Evolutionary conservation across 2,797 vertebrate genomes (phyloP).

Genomic region (Chiroxiphia lanceolata): DNA sequence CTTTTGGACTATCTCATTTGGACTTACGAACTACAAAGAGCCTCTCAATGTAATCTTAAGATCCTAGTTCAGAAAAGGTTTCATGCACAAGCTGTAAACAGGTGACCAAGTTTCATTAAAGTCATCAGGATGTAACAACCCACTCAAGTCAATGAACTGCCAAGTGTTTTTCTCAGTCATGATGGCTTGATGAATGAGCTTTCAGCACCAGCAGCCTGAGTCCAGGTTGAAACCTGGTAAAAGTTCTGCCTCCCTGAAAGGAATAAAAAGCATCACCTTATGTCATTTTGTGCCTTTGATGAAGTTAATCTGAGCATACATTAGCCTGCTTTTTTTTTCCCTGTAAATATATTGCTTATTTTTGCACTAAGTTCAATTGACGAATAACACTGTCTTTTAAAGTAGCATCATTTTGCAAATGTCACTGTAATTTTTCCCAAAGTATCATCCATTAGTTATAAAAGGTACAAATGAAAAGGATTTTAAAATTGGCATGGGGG

Average conservation of each 20-base stretch:
- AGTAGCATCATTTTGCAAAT: constrained; percentile 68
- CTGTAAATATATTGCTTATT: constrained; percentile 51
- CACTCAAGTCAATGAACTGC: constrained; percentile 9
- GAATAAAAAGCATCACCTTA: constrained; percentile 28
- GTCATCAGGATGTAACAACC: not conserved
- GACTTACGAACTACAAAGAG: not conserved
- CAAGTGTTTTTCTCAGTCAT: constrained; percentile 34
- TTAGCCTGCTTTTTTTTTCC: not conserved
- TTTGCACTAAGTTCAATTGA: constrained; percentile 41
- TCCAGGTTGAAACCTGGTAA: constrained; percentile 12
- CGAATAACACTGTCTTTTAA: constrained; percentile 59
- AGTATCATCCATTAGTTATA: constrained; percentile 68
- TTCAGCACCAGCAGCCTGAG: constrained; percentile 17
- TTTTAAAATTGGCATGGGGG: constrained; percentile 36
- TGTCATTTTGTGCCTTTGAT: constrained; percentile 4
- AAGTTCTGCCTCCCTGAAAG: not conserved
- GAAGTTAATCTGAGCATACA: constrained; percentile 21
- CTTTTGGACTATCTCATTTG: not conserved
- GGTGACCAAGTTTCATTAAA: constrained; percentile 41
- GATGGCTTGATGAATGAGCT: constrained; percentile 26
- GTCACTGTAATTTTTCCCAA: constrained; percentile 65
- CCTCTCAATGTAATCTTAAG: not conserved
- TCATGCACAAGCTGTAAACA: not conserved
- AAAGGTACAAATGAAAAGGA: constrained; percentile 53
- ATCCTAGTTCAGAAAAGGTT: not conserved